These are phyloP conservation scores for Pseudomyrmex flavicornis DNA, from an alignment of 1,140 invertebrate genomes.

Conservation along the genomic window DNA sequence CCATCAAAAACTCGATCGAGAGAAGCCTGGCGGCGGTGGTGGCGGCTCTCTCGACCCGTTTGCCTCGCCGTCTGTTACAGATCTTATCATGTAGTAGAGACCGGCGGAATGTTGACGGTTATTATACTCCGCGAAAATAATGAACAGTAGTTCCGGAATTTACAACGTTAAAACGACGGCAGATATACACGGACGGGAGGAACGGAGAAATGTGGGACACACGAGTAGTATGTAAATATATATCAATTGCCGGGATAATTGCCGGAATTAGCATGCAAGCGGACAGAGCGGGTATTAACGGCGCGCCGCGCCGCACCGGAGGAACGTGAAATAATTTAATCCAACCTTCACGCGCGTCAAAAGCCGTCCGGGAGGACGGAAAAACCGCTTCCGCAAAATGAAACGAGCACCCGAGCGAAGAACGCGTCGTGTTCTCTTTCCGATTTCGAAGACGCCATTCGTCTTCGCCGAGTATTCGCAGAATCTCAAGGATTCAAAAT, in stretches of 20 bases:
- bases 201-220: constrained; percentile 28
- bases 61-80: background rate
- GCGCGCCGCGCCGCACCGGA: background rate
- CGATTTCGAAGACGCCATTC: background rate
- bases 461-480: background rate
- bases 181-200: background rate
- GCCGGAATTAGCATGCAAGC: constrained; percentile 40
- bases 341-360: constrained; percentile 14
- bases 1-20: constrained; percentile 23
- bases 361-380: too few relatives aligned
- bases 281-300: constrained; percentile 33
- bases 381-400: too few relatives aligned
- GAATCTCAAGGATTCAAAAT: constrained; percentile 35
- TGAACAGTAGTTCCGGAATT: constrained; percentile 22
- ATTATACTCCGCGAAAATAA: constrained; percentile 15
- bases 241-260: constrained; percentile 49
- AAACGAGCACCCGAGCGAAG: background rate
- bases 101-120: constrained; percentile 25
- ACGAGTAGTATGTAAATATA: background rate
- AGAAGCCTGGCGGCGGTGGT: background rate
- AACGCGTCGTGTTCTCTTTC: background rate
- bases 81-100: too few relatives aligned
- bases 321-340: constrained; percentile 44
- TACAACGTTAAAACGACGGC: background rate
- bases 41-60: background rate